A percentile compares a stretch with the other conserved stretches of the same genome.
phyloP scores from a whole-genome alignment of 53 echinoderm and acorn worm species.

The Crossaster papposus region DNA sequence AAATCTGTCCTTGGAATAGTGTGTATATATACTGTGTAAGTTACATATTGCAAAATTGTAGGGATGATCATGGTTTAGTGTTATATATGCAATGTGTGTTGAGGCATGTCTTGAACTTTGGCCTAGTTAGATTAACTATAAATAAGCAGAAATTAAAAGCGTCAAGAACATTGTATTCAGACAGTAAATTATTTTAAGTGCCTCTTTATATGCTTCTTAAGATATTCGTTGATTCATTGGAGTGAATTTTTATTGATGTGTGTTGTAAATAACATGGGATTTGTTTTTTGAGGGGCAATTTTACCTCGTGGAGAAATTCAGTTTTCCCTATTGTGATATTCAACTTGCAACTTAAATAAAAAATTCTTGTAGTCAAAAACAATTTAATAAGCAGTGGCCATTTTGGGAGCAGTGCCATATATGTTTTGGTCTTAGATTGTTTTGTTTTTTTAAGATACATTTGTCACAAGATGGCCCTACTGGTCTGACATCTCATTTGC shows the following conservation, averaged over 20 bases:
- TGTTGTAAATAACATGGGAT: not conserved
- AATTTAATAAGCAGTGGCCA: no score
- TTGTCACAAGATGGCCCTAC: no score
- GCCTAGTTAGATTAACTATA: not conserved
- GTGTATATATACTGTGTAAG: slow-evolving; percentile 11
- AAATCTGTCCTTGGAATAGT: not conserved
- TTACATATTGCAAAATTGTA: slow-evolving; percentile 2
- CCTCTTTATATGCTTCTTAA: slow-evolving; percentile 48
- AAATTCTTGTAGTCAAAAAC: no score
- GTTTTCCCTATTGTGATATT: not conserved
- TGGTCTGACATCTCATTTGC: no score
- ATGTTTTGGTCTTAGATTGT: no score
- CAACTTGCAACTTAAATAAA: no score
- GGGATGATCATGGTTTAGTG: slow-evolving; percentile 18
- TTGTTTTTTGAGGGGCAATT: not conserved
- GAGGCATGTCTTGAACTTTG: slow-evolving; percentile 1
- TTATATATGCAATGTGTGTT: slow-evolving; percentile 44
- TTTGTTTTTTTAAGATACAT: no score
- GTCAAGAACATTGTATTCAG: slow-evolving; percentile 42
- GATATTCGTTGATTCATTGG: not conserved
- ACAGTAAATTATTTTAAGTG: slow-evolving; percentile 62
- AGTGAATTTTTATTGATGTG: not conserved
- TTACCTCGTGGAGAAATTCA: no score
- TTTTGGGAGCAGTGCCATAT: no score
- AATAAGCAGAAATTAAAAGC: not conserved